Evolutionary conservation across 2,888 invertebrate genomes (phyloP).

Genomic region (Drosophila paracracens): DNA sequence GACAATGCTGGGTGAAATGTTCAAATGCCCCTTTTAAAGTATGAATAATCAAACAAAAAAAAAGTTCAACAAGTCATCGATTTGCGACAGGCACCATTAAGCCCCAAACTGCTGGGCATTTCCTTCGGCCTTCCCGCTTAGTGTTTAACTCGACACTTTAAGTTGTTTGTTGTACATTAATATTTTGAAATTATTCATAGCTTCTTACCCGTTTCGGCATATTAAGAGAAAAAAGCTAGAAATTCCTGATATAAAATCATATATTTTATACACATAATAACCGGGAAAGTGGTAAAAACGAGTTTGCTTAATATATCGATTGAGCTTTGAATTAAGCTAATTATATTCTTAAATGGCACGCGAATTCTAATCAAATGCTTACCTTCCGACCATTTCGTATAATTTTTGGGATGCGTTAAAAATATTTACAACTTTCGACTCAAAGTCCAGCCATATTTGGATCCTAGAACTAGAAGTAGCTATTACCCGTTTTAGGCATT

Average conservation of each 20-base stretch:
- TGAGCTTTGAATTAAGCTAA: constrained; percentile 7
- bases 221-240: constrained; percentile 37
- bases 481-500: constrained; percentile 49
- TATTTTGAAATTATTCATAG: constrained; percentile 49
- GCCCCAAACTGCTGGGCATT: neutral
- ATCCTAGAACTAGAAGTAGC: constrained; percentile 41
- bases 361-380: constrained; percentile 23
- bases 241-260: constrained; percentile 47
- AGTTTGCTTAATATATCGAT: constrained; percentile 31
- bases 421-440: constrained; percentile 2
- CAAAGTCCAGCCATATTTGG: constrained; percentile 8
- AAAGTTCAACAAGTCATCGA: constrained; percentile 2
- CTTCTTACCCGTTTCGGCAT: constrained; percentile 37
- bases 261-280: constrained; percentile 27
- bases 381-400: neutral
- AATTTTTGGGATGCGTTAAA: neutral
- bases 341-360: constrained; percentile 27
- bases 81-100: neutral
- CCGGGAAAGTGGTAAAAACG: constrained; percentile 36
- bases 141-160: constrained; percentile 19
- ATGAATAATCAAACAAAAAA: neutral
- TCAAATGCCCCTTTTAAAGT: neutral
- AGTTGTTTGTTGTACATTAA: constrained; percentile 35
- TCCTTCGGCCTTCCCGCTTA: constrained; percentile 7
- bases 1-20: constrained; percentile 29